phyloP scores from a whole-genome alignment of 2,113 vertebrate species.

The Pterophyllum scalare region DNA sequence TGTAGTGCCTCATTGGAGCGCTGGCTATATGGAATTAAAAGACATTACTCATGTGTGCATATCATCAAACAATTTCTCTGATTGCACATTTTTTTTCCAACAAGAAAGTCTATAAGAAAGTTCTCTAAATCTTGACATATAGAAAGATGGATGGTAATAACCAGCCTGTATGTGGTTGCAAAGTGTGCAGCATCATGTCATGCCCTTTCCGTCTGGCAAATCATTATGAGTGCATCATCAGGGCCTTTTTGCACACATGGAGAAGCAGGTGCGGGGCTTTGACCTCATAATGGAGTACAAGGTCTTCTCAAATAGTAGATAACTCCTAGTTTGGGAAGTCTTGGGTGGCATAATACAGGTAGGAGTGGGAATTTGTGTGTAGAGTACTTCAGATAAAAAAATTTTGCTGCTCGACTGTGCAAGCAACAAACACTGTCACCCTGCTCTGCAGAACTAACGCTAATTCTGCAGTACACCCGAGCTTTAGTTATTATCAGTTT shows the following conservation, averaged over 20 bases:
- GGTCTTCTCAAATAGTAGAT: slow-evolving; percentile 59
- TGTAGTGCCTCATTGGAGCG: slow-evolving; percentile 21
- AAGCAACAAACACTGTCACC: not conserved
- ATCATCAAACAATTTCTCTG: slow-evolving; percentile 23
- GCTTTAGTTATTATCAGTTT: slow-evolving; percentile 17
- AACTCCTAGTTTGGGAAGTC: slow-evolving; percentile 35
- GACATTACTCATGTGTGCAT: slow-evolving; percentile 18
- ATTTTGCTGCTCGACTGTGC: not conserved
- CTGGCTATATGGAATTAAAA: not conserved
- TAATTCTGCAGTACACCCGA: not conserved
- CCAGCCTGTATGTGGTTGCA: slow-evolving; percentile 40
- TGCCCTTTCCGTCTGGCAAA: slow-evolving; percentile 66
- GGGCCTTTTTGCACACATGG: slow-evolving; percentile 73
- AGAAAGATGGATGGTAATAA: slow-evolving; percentile 70
- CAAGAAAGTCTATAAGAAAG: slow-evolving; percentile 26
- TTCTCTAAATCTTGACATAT: slow-evolving; percentile 38
- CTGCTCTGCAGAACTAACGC: not conserved
- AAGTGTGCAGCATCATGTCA: slow-evolving; percentile 63
- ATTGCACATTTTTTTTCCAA: slow-evolving; percentile 4
- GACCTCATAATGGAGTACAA: slow-evolving; percentile 67
- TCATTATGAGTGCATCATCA: slow-evolving; percentile 71
- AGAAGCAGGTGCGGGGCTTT: slow-evolving; percentile 72
- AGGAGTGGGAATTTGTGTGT: not conserved
- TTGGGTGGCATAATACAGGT: not conserved
- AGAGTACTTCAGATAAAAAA: not conserved